Evolutionary conservation across 2,888 invertebrate species (phyloP), one percentile per base, ranked within the genome.

Genomic region (Phaonia tiefii): DNA sequence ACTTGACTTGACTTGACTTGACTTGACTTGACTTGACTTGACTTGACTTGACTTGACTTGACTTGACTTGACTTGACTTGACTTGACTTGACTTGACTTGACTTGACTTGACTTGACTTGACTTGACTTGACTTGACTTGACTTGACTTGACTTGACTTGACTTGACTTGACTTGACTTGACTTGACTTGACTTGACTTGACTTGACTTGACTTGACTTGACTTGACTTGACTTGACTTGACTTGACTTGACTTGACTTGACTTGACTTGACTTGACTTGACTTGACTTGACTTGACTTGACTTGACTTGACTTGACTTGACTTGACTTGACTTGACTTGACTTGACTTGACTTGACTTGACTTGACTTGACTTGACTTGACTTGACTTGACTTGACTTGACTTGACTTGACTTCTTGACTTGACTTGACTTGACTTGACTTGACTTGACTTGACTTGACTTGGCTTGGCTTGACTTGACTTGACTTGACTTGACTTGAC

Each of bases 11-110:
- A 15, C 4, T 46, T 46, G 15, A 15, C 4, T 46, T 46, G 15
- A 15, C 4, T 46, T 46, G 15, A 15, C 4, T 46, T 46, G 15
- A 15, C 4, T 46, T 46, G 15, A 15, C 4, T 46, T 46, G 15
- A 15, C 4, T 46, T 46, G 15, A 15, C 4, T 46, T n/a, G 46
- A 46, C n/a, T 46, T n/a, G 46, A 46, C n/a, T 46, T n/a, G 46
- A 46, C n/a, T 46, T n/a, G 46, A 46, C n/a, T 46, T n/a, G 46
- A 46, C n/a, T 46, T n/a, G 46, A 46, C n/a, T 46, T n/a, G 46
- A 46, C n/a, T 46, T n/a, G 46, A 46, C n/a, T 46, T n/a, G 46
- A 46, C 10, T 46, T n/a, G 46, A 46, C n/a, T 46, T n/a, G 46
- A 46, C n/a, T 46, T n/a, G 46, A 46, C n/a, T 46, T n/a, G 46